Percentiles rank a stretch among this genome's conserved stretches.
These are phyloP conservation scores for Esox lucius DNA, from an alignment of 2,797 vertebrate species.

Conservation along the genomic window DNA sequence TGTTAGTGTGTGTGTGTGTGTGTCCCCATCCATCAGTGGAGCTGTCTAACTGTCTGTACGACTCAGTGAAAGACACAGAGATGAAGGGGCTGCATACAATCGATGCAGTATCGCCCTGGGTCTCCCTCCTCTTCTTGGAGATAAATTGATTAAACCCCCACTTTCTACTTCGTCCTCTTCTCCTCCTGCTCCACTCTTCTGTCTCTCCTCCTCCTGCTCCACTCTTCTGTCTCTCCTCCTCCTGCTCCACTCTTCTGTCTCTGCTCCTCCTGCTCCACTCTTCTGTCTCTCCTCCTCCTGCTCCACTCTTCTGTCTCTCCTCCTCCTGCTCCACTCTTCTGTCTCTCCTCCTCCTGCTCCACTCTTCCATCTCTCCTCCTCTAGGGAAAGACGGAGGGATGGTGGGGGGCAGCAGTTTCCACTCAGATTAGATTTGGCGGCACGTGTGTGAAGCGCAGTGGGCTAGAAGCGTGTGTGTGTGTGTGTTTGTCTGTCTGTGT, in stretches of 20 bases:
- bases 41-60: slow-evolving; percentile 19
- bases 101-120: slow-evolving; percentile 57
- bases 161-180: no score
- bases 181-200: slow-evolving; percentile 39
- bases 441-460: background rate
- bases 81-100: slow-evolving; percentile 42
- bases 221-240: no score
- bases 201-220: background rate
- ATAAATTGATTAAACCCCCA: slow-evolving; percentile 64
- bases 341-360: background rate
- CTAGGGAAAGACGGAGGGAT: slow-evolving; percentile 9
- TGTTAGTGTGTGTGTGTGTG: background rate
- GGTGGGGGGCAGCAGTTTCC: slow-evolving; percentile 42
- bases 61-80: slow-evolving; percentile 1
- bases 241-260: no score
- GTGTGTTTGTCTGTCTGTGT: slow-evolving; percentile 29
- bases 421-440: slow-evolving; percentile 71
- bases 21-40: slow-evolving; percentile 6
- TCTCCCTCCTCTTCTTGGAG: slow-evolving; percentile 28
- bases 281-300: background rate
- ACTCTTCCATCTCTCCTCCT: background rate
- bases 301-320: no score
- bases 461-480: slow-evolving; percentile 24
- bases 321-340: no score
- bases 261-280: no score